Evolutionary conservation across 1,140 invertebrate genomes (phyloP), one percentile per base, ranked within the genome.

Genomic region (Pissodes strobi): DNA sequence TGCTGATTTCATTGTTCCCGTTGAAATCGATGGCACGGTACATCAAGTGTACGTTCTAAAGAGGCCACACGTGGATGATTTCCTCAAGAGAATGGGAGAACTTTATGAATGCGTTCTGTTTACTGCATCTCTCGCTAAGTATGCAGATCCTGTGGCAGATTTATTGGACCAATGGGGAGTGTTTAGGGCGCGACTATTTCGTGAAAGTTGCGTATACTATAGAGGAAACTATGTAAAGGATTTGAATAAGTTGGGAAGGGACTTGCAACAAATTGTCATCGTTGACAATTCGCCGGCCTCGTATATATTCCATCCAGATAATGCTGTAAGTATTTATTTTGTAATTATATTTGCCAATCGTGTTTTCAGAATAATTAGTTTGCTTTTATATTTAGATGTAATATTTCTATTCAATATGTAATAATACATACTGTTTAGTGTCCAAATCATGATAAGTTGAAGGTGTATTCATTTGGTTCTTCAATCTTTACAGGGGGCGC

Each of bases 271-370:
- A 81, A 95, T 99, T 76, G 90, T 99, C 74, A 99, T 99, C 76
- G 92, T 99, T 66, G 98, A 99, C 84, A 99, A 99, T 85, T 99
- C 96, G 72, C 97, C 97, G 72, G 97, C 95, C 73, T 98, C 95
- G 63, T 99, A 99, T 83, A 97, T 98, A 84, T 99, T 99, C 89
- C 98, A 99, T 89, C 97, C 97, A 78, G 94, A 99, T 80, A 99
- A 99, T 86, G 97, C 97, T 79, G 96, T 99, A 83, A 92, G 92
- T 90, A 69, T 41, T 49, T 64, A 21, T 25, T 17, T n/a, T 55
- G 21, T 25, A 3, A 27, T 37, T n/a, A 27, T 53, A 21, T n/a
- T n/a, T n/a, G n/a, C n/a, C n/a, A n/a, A n/a, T n/a, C n/a, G n/a
- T n/a, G n/a, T n/a, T n/a, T n/a, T n/a, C n/a, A n/a, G n/a, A n/a